Percentiles rank a stretch among this genome's conserved stretches.
Conservation (phyloP, 2,113 vertebrate genomes). For the human region DNA sequence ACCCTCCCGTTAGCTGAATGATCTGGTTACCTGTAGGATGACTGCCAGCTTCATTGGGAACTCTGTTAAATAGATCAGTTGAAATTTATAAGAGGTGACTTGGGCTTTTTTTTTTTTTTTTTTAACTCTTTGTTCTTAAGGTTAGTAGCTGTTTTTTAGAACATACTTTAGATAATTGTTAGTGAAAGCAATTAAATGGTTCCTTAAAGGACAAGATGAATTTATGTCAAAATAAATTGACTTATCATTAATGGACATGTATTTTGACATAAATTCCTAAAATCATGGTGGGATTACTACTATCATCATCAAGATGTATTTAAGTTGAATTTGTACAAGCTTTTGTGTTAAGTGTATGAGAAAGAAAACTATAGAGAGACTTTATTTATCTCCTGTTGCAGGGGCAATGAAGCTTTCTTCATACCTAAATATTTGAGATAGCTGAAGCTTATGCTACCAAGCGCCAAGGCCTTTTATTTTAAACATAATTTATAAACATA, state of each 20-base stretch:
- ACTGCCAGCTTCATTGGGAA: background rate
- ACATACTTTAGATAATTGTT: background rate
- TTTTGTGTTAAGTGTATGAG: background rate
- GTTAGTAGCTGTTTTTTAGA: background rate
- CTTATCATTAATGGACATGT: background rate
- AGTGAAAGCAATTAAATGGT: background rate
- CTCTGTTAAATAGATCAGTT: background rate
- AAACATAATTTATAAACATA: background rate
- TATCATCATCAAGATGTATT: background rate
- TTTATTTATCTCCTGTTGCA: background rate
- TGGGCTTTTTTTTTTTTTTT: background rate
- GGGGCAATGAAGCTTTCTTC: background rate
- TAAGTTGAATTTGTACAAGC: background rate
- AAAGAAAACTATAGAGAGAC: background rate
- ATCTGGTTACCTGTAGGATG: background rate
- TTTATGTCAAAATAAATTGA: conserved; percentile 3
- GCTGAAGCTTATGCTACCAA: background rate
- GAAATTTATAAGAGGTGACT: background rate
- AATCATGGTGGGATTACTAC: background rate
- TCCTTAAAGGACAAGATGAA: background rate
- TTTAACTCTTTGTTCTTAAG: background rate
- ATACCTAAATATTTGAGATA: background rate
- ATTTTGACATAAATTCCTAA: conserved; percentile 14
- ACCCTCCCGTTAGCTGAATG: background rate
- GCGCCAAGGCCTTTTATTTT: background rate